These are phyloP conservation scores for Chondrosia reniformis DNA, from an alignment of 37 sponge, comb jelly and placozoan species.

Conservation along the genomic window DNA sequence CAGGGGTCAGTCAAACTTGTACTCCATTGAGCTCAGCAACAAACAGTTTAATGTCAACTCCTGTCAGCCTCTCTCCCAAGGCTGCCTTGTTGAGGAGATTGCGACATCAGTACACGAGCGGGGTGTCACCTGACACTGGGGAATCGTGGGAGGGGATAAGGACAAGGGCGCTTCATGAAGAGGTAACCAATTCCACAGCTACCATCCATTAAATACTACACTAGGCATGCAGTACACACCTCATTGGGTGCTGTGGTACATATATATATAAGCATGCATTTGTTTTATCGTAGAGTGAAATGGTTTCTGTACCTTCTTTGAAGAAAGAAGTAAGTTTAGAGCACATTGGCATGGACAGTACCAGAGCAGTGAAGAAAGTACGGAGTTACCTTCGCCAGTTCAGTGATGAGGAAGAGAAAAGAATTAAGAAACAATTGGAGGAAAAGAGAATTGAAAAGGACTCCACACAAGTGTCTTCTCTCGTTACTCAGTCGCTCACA, in stretches of 20 bases:
- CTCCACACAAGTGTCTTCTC: background rate
- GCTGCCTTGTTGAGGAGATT: background rate
- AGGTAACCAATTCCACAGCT: background rate
- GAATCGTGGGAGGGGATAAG: constrained; percentile 9
- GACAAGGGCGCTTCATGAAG: background rate
- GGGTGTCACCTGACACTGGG: background rate
- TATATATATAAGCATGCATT: background rate
- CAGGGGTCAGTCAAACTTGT: too few species aligned
- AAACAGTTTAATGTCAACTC: background rate
- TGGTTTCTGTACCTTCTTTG: background rate
- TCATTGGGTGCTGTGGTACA: background rate
- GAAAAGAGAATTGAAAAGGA: background rate
- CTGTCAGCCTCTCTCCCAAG: background rate
- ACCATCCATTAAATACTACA: background rate
- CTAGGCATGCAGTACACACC: background rate
- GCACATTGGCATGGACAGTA: background rate
- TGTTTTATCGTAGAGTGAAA: background rate
- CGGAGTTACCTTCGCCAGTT: constrained; percentile 11
- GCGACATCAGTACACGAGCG: constrained; percentile 16
- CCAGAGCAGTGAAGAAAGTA: background rate
- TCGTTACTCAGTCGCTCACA: background rate
- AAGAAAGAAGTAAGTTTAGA: background rate
- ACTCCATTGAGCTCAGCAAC: too few species aligned
- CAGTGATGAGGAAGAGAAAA: background rate
- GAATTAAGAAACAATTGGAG: background rate